A percentile compares a stretch with the other conserved stretches of the same genome.
Evolutionary conservation across 2,113 vertebrate genomes (phyloP).

Genomic region (Saccopteryx bilineata): DNA sequence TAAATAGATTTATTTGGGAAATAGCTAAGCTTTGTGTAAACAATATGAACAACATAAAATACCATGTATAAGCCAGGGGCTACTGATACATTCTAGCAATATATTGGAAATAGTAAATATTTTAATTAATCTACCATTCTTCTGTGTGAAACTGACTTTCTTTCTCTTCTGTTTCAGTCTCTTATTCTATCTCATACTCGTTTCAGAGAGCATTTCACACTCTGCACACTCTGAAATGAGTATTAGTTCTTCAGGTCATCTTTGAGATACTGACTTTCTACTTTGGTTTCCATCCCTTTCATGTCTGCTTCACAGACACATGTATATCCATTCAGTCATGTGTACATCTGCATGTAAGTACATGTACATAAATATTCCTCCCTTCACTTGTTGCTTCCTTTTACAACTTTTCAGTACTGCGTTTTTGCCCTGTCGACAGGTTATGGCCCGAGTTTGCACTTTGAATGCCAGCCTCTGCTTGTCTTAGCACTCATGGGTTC

Average conservation of each 20-base stretch:
- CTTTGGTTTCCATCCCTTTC: constrained; percentile 84
- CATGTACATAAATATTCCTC: constrained; percentile 73
- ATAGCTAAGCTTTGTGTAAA: not conserved
- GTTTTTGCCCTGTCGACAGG: not conserved
- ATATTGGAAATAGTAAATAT: not conserved
- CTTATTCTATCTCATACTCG: constrained; percentile 78
- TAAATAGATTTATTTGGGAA: constrained; percentile 22
- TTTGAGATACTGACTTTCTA: constrained; percentile 83
- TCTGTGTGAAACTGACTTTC: constrained; percentile 77
- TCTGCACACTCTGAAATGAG: constrained; percentile 81
- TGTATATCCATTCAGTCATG: constrained; percentile 83
- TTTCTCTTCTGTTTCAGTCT: constrained; percentile 82
- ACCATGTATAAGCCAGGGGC: not conserved
- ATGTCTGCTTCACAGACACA: constrained; percentile 82
- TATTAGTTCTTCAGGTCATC: constrained; percentile 82
- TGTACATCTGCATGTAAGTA: constrained; percentile 82
- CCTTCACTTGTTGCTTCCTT: constrained; percentile 69
- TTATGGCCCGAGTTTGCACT: not conserved
- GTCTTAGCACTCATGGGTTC: not conserved
- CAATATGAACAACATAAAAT: not conserved
- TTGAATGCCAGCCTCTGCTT: not conserved
- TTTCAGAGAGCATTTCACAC: constrained; percentile 74
- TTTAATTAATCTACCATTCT: constrained; percentile 70
- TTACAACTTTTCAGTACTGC: constrained; percentile 37
- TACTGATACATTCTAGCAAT: not conserved